These are phyloP conservation scores for Neoascia interrupta DNA, from an alignment of 2,888 invertebrate genomes.

Conservation along the genomic window DNA sequence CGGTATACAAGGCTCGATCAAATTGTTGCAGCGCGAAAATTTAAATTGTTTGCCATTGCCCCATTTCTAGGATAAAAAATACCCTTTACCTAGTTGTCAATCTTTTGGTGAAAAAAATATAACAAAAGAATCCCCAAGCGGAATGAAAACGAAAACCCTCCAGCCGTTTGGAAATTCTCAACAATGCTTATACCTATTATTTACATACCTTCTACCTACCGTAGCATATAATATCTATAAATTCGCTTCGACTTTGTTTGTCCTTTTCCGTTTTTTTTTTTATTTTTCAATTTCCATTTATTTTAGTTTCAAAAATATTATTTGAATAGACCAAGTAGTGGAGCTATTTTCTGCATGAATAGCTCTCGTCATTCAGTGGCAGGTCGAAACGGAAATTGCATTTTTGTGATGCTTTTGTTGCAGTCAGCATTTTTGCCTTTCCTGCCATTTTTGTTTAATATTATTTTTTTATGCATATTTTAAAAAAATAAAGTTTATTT, in stretches of 20 bases:
- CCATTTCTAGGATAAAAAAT: no score
- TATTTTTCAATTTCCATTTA: conserved; percentile 8
- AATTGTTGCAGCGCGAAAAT: no score
- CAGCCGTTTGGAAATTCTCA: background rate
- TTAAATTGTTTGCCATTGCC: no score
- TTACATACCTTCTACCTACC: no score
- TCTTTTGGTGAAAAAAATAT: no score
- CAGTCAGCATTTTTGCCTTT: background rate
- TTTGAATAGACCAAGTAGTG: conserved; percentile 48
- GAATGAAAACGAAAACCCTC: background rate
- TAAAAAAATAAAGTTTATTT: no score
- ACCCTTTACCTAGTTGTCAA: no score
- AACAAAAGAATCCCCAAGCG: no score
- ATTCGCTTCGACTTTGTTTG: conserved; percentile 11
- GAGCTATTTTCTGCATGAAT: conserved; percentile 53
- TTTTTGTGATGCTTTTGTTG: conserved; percentile 49
- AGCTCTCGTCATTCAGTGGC: background rate
- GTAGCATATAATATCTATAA: background rate
- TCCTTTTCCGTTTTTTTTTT: conserved; percentile 1
- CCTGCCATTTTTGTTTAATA: background rate
- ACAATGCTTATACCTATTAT: background rate
- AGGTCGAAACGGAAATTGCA: conserved; percentile 51
- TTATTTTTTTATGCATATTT: no score
- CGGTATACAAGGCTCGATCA: no score
- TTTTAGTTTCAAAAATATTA: conserved; percentile 39